Percentiles rank a stretch among this genome's conserved stretches.
Conservation (phyloP, 1,140 invertebrate species). For the Oppia nitens region DNA sequence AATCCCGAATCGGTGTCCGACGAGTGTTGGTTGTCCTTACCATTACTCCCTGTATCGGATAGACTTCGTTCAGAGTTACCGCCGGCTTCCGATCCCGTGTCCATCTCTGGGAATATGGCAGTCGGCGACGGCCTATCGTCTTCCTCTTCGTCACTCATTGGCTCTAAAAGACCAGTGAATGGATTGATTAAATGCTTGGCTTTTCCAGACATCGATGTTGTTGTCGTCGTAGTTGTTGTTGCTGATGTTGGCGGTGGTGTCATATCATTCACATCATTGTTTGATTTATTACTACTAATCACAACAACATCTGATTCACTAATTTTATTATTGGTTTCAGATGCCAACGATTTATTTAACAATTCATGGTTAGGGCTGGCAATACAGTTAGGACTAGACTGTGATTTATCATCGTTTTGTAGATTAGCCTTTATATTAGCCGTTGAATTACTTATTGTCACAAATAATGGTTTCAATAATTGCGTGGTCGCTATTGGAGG, state of each 20-base stretch:
- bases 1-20: slow-evolving; percentile 21
- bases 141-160: slow-evolving; percentile 37
- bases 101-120: neutral
- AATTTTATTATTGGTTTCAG: neutral
- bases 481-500: slow-evolving; percentile 13
- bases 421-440: no score
- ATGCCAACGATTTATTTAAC: neutral
- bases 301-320: neutral
- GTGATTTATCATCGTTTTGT: no score
- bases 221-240: slow-evolving; percentile 10
- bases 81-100: neutral
- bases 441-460: neutral
- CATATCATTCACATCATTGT: neutral
- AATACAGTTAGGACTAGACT: neutral
- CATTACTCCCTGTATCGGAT: slow-evolving; percentile 11
- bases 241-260: slow-evolving; percentile 11
- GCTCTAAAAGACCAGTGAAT: slow-evolving; percentile 64
- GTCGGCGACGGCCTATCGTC: slow-evolving; percentile 14
- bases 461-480: neutral
- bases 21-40: slow-evolving; percentile 16
- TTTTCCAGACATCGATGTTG: slow-evolving; percentile 18
- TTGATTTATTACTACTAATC: neutral
- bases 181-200: slow-evolving; percentile 69
- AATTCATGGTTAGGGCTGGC: neutral
- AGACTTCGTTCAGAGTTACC: slow-evolving; percentile 18